Conservation (phyloP, 2,888 invertebrate genomes). For the Agriopis leucophaearia region DNA sequence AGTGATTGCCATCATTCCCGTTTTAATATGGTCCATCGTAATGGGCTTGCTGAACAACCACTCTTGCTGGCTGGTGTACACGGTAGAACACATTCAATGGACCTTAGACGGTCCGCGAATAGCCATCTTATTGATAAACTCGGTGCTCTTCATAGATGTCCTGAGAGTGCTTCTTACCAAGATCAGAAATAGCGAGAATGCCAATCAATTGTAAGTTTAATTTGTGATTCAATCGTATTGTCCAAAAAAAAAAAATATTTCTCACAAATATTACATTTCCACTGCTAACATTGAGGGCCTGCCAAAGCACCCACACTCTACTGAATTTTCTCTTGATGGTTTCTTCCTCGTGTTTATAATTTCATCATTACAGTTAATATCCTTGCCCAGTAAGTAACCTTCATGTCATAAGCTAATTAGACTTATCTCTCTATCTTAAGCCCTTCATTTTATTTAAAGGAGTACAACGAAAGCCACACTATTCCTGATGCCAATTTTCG, state of each 20-base stretch:
- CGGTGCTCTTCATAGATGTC: conserved; percentile 87
- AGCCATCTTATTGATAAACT: conserved; percentile 85
- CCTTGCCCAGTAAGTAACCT: neutral
- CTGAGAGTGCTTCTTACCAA: conserved; percentile 88
- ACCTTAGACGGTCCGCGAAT: conserved; percentile 87
- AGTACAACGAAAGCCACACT: conserved; percentile 88
- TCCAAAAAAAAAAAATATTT: no score
- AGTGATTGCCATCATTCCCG: conserved; percentile 83
- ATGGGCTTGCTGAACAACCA: conserved; percentile 81
- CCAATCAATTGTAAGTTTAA: conserved; percentile 74
- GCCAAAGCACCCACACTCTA: no score
- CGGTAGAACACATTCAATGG: conserved; percentile 86
- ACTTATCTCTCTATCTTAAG: neutral
- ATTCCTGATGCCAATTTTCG: conserved; percentile 90
- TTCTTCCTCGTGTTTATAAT: neutral
- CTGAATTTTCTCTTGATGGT: neutral
- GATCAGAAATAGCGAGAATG: conserved; percentile 83
- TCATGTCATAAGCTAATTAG: no score
- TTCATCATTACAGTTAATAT: neutral
- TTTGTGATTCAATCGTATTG: no score
- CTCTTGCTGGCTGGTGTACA: conserved; percentile 88
- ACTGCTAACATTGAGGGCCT: no score
- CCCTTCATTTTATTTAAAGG: conserved; percentile 62
- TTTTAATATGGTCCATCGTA: conserved; percentile 83
- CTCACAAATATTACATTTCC: no score